These are phyloP conservation scores for Vombatus ursinus DNA, from an alignment of 2,113 vertebrate genomes.

Conservation along the genomic window DNA sequence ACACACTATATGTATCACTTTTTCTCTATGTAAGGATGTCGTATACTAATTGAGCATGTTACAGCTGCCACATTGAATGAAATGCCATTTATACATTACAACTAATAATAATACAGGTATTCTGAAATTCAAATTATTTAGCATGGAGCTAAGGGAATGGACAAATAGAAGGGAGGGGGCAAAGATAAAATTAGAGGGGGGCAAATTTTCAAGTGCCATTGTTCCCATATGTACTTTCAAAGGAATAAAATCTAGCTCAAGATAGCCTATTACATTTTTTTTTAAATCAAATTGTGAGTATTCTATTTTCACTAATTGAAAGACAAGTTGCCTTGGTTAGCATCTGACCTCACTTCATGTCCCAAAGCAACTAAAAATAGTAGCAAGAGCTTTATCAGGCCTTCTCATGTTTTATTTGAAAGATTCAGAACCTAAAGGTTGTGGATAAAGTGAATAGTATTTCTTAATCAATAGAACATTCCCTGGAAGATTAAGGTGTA, in stretches of 20 bases:
- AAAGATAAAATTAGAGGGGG: background rate
- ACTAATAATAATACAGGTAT: background rate
- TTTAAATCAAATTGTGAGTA: background rate
- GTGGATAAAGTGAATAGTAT: background rate
- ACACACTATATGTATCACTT: background rate
- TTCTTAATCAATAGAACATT: background rate
- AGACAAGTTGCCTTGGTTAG: background rate
- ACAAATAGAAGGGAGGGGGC: background rate
- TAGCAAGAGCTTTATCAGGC: background rate
- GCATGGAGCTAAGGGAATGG: background rate
- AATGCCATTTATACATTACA: background rate
- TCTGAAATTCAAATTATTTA: constrained; percentile 32
- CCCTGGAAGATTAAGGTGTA: background rate
- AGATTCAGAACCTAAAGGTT: background rate
- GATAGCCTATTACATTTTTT: background rate
- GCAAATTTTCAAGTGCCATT: background rate
- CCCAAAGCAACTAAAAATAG: background rate
- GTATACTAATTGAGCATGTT: constrained; percentile 32
- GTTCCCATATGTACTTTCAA: background rate
- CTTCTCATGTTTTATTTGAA: constrained; percentile 16
- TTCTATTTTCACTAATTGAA: constrained; percentile 22
- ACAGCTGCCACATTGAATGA: background rate
- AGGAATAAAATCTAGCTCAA: background rate
- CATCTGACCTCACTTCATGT: background rate
- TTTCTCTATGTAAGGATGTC: constrained; percentile 42